phyloP scores from a whole-genome alignment of 2,888 invertebrate genomes.

The Sarcophaga caerulescens region DNA sequence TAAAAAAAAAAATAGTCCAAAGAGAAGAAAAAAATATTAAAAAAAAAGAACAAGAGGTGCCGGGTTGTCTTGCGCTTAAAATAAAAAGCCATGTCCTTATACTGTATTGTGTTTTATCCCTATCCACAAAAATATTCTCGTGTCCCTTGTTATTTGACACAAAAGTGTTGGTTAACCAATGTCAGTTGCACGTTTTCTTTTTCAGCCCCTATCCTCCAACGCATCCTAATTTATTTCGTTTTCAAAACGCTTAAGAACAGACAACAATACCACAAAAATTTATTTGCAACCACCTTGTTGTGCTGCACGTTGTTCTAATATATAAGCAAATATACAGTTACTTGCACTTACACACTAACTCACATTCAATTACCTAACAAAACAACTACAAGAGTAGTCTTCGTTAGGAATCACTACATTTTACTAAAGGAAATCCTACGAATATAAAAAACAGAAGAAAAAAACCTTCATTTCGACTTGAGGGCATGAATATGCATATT shows the following conservation, averaged over 20 bases:
- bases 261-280: conserved; percentile 66
- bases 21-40: not conserved
- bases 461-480: conserved; percentile 63
- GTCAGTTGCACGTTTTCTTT: too few species aligned
- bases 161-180: too few species aligned
- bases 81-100: too few species aligned
- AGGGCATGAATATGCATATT: conserved; percentile 67
- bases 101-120: too few species aligned
- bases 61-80: too few species aligned
- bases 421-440: conserved; percentile 36
- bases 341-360: not conserved
- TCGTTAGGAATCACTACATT: conserved; percentile 57
- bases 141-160: too few species aligned
- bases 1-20: not conserved
- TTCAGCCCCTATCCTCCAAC: too few species aligned
- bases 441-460: conserved; percentile 1
- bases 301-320: not conserved
- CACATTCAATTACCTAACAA: not conserved
- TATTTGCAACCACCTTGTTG: conserved; percentile 64
- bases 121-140: too few species aligned
- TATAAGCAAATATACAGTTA: not conserved
- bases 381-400: not conserved
- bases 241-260: conserved; percentile 61
- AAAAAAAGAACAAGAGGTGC: not conserved
- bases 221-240: too few species aligned